Evolutionary conservation across 2,113 vertebrate species (phyloP), one percentile per base, ranked within the genome.

Genomic region (Etia nguti): DNA sequence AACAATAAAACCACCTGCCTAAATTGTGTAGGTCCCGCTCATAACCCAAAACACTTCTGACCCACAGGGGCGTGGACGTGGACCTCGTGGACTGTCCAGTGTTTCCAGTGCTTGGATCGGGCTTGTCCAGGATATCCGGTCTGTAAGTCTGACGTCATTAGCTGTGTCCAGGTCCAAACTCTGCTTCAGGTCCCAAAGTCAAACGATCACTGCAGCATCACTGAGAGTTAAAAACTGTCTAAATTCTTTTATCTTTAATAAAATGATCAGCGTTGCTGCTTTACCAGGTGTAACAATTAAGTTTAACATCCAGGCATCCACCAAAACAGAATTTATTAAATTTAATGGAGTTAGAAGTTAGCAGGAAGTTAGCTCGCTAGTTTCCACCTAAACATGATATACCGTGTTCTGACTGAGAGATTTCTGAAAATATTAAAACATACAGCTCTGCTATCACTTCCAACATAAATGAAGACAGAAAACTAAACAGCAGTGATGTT

Each of bases 221-320:
- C 26, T 59, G 56, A 60, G 26, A 20, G 29, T 20, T 18, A 60
- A 3, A 34, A 60, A 60, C 29, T 34, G 36, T 10, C 36, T 38
- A 38, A 36, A 36, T 9, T 36, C 34, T 36, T 36, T 36, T 29
- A 60, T 10, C 57, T 60, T 16, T 20, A 60, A 60, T 34, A 6
- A 34, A 60, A 60, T 2, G 0, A 60, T 34, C 29, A 34, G 29
- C 0, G 3, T 20, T 31, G 57, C 29, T 60, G 57, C 0, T 31
- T 5, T 60, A 60, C 15, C 57, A 60, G 15, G 57, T 60, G 26
- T 18, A 38, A 38, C 38, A 4, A 10, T 38, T 3, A 38, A 38
- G 36, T 38, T 38, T 38, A 38, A 38, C 36, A 38, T 38, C 34
- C 34, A 34, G 34, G 34, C 34, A 34, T 34, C 36, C 36, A 38